phyloP scores from a whole-genome alignment of 2,113 vertebrate genomes.

The Pituophis catenifer region DNA sequence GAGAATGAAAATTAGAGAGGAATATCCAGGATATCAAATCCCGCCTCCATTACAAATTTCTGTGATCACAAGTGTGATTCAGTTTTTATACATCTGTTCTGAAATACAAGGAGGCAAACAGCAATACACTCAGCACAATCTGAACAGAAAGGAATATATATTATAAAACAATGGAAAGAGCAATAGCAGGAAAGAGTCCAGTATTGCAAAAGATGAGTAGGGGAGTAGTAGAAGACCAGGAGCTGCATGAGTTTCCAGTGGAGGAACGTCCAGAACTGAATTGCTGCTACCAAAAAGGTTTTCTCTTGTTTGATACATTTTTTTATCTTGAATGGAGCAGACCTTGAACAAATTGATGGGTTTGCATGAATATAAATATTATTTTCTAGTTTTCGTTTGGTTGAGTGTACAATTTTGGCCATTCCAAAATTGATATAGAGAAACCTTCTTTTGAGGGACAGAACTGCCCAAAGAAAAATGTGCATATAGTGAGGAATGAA shows the following conservation, averaged over 20 bases:
- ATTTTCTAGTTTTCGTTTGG: neutral
- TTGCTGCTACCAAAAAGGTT: neutral
- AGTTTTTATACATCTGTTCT: neutral
- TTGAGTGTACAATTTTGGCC: neutral
- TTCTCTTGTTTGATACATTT: neutral
- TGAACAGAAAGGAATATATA: neutral
- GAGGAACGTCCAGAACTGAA: neutral
- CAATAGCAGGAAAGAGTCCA: neutral
- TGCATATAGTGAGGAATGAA: neutral
- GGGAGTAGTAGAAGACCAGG: neutral
- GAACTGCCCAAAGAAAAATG: neutral
- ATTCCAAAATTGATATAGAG: neutral
- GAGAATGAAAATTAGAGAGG: neutral
- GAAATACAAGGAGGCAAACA: neutral
- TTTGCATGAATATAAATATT: neutral
- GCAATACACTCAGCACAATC: neutral
- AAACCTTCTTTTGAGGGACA: neutral
- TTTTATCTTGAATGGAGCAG: neutral
- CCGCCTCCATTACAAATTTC: neutral
- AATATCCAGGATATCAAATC: neutral
- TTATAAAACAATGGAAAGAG: neutral
- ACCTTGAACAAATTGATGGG: neutral
- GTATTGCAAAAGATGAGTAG: neutral
- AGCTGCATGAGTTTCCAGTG: neutral
- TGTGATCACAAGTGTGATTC: neutral